Conservation (phyloP, 2,797 vertebrate genomes). For the Hemibagrus guttatus region DNA sequence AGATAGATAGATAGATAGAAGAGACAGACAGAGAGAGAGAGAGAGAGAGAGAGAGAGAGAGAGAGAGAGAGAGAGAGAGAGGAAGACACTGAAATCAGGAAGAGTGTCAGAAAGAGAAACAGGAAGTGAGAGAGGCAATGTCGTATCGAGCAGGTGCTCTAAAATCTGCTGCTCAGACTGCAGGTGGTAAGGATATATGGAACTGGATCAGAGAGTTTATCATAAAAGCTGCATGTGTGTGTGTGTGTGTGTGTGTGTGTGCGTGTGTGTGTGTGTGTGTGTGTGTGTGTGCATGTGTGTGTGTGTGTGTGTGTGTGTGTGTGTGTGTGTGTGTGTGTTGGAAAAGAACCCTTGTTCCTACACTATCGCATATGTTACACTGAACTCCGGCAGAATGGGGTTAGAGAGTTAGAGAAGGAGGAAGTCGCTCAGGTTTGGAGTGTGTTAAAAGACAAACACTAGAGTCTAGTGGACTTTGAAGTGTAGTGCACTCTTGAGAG, state of each 20-base stretch:
- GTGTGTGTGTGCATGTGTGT: slow-evolving; percentile 43
- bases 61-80: slow-evolving; percentile 52
- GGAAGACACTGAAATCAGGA: neutral
- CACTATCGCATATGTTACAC: slow-evolving; percentile 56
- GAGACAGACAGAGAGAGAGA: slow-evolving; percentile 68
- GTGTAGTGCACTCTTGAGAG: slow-evolving; percentile 3
- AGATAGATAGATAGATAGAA: slow-evolving; percentile 60
- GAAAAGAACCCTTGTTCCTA: slow-evolving; percentile 36
- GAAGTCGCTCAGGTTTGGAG: slow-evolving; percentile 64
- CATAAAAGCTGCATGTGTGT: slow-evolving; percentile 27
- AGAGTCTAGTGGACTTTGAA: slow-evolving; percentile 69
- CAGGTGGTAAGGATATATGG: slow-evolving; percentile 31
- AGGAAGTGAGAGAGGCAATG: slow-evolving; percentile 57
- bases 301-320: slow-evolving; percentile 42
- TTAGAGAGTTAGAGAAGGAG: slow-evolving; percentile 65
- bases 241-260: slow-evolving; percentile 51
- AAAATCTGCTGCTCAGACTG: slow-evolving; percentile 21
- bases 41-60: slow-evolving; percentile 47
- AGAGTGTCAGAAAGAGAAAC: slow-evolving; percentile 41
- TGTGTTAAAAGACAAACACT: slow-evolving; percentile 73
- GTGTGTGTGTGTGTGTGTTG: slow-evolving; percentile 28
- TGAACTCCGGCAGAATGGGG: slow-evolving; percentile 71
- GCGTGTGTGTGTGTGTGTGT: slow-evolving; percentile 37
- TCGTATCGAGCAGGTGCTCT: slow-evolving; percentile 42
- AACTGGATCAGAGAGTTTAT: slow-evolving; percentile 44